A percentile compares a stretch with the other conserved stretches of the same genome.
These are phyloP conservation scores for Chelonia mydas DNA, from an alignment of 2,797 vertebrate genomes.

Conservation along the genomic window DNA sequence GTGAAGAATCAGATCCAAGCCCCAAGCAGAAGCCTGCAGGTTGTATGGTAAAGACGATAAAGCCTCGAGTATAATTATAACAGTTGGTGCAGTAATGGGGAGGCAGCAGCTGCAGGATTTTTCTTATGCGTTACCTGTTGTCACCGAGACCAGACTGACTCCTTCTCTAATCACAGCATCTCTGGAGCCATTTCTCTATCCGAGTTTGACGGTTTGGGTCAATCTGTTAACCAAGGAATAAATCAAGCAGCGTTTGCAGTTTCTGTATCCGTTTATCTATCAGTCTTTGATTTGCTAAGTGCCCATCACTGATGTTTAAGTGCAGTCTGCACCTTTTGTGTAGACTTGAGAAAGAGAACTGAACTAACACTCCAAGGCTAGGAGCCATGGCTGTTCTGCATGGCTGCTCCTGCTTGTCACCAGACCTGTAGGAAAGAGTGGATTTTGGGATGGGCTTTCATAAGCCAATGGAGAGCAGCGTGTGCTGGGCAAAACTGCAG, in stretches of 20 bases:
- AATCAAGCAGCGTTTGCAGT: neutral
- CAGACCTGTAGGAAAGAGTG: neutral
- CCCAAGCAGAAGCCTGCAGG: neutral
- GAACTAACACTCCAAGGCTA: neutral
- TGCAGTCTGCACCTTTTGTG: rapidly evolving
- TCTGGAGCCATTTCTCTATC: neutral
- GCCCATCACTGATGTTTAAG: neutral
- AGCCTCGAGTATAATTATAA: neutral
- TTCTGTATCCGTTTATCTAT: neutral
- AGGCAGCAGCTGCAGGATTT: neutral
- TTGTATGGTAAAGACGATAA: neutral
- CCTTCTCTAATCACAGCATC: neutral
- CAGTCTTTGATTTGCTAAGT: neutral
- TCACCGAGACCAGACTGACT: neutral
- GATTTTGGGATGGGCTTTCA: neutral
- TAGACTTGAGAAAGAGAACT: neutral
- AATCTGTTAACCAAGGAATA: constrained; percentile 1
- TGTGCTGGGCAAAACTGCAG: neutral
- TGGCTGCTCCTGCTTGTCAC: neutral
- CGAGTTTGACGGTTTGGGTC: constrained; percentile 11
- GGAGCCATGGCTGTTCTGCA: neutral
- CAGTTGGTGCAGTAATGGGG: neutral
- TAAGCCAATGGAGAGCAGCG: neutral
- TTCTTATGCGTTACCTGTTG: neutral
- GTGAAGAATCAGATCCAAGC: neutral